Evolutionary conservation across 2,888 invertebrate species (phyloP).

Genomic region (Amiota mariae): DNA sequence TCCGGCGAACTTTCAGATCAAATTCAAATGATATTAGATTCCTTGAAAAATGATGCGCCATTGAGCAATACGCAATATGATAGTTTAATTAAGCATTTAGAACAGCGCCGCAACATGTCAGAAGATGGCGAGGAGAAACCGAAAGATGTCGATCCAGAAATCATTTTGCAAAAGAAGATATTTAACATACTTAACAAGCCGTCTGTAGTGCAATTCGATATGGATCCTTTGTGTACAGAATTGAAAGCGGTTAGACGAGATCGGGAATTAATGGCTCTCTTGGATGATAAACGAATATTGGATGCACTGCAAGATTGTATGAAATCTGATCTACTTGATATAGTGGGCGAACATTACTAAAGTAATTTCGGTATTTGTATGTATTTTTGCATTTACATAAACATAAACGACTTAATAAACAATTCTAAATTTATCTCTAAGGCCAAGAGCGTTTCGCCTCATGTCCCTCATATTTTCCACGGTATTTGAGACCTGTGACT

Average conservation of each 20-base stretch:
- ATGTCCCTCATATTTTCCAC: constrained; percentile 86
- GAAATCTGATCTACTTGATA: constrained; percentile 70
- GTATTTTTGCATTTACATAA: background rate
- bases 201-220: constrained; percentile 66
- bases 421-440: constrained; percentile 58
- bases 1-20: constrained; percentile 77
- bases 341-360: constrained; percentile 48
- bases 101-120: constrained; percentile 82
- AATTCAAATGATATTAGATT: constrained; percentile 82
- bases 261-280: constrained; percentile 76
- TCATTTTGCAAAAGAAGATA: constrained; percentile 73
- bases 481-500: constrained; percentile 86
- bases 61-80: constrained; percentile 87
- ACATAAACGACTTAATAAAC: background rate
- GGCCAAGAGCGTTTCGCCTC: constrained; percentile 79
- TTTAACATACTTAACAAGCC: constrained; percentile 72
- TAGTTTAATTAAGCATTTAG: constrained; percentile 81
- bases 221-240: constrained; percentile 63
- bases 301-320: constrained; percentile 84
- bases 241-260: constrained; percentile 65
- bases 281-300: constrained; percentile 85
- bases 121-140: constrained; percentile 78
- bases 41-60: constrained; percentile 87
- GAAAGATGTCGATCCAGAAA: constrained; percentile 71
- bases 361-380: background rate